Evolutionary conservation across 2,888 invertebrate genomes (phyloP).

Genomic region (Ormyrus thymus): DNA sequence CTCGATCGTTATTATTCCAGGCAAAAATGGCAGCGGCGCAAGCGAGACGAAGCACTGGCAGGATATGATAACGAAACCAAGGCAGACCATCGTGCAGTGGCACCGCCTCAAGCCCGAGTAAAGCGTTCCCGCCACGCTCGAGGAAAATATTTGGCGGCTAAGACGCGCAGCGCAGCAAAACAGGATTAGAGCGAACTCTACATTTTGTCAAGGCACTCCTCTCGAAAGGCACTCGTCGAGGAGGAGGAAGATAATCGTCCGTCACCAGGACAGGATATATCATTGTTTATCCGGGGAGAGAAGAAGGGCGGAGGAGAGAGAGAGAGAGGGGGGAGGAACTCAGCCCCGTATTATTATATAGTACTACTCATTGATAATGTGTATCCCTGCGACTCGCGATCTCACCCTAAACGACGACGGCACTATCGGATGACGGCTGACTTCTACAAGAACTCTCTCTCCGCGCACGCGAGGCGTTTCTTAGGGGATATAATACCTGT

Average conservation of each 20-base stretch:
- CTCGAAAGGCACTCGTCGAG: background rate
- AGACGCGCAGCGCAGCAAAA: constrained; percentile 32
- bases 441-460: background rate
- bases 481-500: background rate
- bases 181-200: constrained; percentile 1
- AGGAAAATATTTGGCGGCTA: background rate
- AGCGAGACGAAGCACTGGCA: constrained; percentile 98
- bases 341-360: background rate
- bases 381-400: no score
- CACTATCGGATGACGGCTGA: no score
- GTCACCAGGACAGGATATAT: background rate
- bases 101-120: constrained; percentile 96
- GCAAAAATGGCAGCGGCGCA: constrained; percentile 95
- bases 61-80: constrained; percentile 97
- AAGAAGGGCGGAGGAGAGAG: background rate
- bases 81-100: constrained; percentile 97
- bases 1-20: constrained; percentile 74
- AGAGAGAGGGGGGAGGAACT: constrained; percentile 7
- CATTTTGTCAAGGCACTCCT: no score
- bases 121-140: constrained; percentile 60
- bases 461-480: background rate
- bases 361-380: background rate
- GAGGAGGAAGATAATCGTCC: background rate
- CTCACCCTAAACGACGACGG: no score
- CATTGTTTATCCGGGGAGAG: background rate